These are phyloP conservation scores for Erebia aethiops DNA, from an alignment of 2,888 invertebrate genomes.

Conservation along the genomic window DNA sequence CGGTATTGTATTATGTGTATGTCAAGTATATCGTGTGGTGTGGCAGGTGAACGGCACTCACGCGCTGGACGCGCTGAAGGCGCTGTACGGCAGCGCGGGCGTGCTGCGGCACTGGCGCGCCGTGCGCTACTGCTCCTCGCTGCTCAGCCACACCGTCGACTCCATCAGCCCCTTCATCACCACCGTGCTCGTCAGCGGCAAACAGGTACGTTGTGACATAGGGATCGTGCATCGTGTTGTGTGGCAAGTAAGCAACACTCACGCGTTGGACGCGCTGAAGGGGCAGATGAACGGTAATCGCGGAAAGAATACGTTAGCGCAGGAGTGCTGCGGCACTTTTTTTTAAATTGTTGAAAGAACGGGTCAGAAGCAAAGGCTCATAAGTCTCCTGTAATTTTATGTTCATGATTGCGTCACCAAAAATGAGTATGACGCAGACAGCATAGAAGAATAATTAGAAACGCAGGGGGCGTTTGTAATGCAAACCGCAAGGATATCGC, in stretches of 20 bases:
- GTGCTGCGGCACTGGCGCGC: slow-evolving; percentile 94
- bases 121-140: slow-evolving; percentile 96
- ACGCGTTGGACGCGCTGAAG: slow-evolving; percentile 87
- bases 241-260: slow-evolving; percentile 71
- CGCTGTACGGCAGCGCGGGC: slow-evolving; percentile 92
- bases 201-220: slow-evolving; percentile 86
- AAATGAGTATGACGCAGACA: no score
- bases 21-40: neutral
- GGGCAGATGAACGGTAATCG: no score
- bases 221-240: neutral
- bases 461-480: no score
- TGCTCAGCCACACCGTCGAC: slow-evolving; percentile 97
- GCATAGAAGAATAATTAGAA: no score
- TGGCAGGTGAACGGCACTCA: slow-evolving; percentile 73
- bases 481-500: no score
- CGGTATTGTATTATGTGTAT: neutral
- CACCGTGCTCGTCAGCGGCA: slow-evolving; percentile 97
- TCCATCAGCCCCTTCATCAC: slow-evolving; percentile 99
- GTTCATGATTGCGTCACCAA: no score
- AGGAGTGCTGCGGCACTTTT: slow-evolving; percentile 88
- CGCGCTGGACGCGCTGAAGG: slow-evolving; percentile 87
- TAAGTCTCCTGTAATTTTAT: no score
- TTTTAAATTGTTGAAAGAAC: no score
- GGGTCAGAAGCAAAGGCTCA: no score
- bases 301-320: slow-evolving; percentile 94